Percentiles rank a stretch among this genome's conserved stretches.
phyloP scores from a whole-genome alignment of 2,113 vertebrate species.

The Pangasianodon hypophthalmus region DNA sequence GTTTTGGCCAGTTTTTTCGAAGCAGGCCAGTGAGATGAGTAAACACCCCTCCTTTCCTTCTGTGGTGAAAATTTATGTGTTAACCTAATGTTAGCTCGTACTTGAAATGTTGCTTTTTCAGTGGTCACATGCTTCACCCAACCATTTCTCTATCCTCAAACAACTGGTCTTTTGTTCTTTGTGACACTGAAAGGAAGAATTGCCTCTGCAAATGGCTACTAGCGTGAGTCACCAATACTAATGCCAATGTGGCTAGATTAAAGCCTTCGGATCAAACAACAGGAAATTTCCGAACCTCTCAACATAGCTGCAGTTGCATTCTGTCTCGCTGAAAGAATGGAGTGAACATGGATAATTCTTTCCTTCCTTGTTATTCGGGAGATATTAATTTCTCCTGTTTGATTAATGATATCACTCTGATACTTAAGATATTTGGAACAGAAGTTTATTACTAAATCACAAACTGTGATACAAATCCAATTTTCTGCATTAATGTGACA shows the following conservation, averaged over 20 bases:
- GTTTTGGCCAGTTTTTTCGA: slow-evolving; percentile 11
- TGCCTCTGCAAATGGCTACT: slow-evolving; percentile 49
- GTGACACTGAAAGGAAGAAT: neutral
- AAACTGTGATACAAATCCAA: neutral
- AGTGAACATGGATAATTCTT: slow-evolving; percentile 53
- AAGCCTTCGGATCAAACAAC: slow-evolving; percentile 55
- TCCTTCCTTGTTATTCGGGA: slow-evolving; percentile 4
- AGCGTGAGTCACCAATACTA: slow-evolving; percentile 24
- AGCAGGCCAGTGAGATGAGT: neutral
- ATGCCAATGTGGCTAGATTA: slow-evolving; percentile 48
- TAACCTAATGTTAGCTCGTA: neutral
- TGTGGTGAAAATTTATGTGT: neutral
- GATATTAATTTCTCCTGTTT: neutral
- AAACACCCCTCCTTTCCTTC: neutral
- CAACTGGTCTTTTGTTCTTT: neutral
- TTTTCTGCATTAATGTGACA: neutral
- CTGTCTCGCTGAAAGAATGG: slow-evolving; percentile 50
- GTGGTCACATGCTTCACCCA: neutral
- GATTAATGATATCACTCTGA: neutral
- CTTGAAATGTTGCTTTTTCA: neutral
- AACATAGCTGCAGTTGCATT: slow-evolving; percentile 43
- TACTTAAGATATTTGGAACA: neutral
- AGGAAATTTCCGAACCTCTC: slow-evolving; percentile 54
- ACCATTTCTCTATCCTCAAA: neutral
- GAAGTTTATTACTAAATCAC: neutral